Evolutionary conservation across 2,113 vertebrate species (phyloP).

Genomic region (Amphiprion ocellaris): DNA sequence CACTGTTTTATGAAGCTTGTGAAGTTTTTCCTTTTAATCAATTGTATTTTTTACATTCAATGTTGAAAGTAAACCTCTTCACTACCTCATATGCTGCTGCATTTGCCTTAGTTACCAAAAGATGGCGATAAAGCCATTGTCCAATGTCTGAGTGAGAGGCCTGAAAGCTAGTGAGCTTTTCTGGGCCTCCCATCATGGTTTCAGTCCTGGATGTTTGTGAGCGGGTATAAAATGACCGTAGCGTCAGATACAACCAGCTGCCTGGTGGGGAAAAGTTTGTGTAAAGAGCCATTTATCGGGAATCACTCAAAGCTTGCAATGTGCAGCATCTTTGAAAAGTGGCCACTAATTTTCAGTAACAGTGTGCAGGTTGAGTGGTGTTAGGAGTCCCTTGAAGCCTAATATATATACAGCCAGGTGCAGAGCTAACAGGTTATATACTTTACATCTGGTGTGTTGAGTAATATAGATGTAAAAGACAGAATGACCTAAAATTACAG

Average conservation of each 20-base stretch:
- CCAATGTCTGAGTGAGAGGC: constrained; percentile 7
- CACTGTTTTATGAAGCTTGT: background rate
- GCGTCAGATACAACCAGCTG: constrained; percentile 4
- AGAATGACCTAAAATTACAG: constrained; percentile 58
- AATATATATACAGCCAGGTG: constrained; percentile 49
- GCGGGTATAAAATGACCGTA: constrained; percentile 24
- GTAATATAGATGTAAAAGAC: constrained; percentile 56
- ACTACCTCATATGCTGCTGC: background rate
- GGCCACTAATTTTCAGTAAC: constrained; percentile 11
- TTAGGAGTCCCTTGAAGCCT: constrained; percentile 18
- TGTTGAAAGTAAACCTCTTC: background rate
- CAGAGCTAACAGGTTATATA: constrained; percentile 54
- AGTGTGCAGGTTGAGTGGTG: constrained; percentile 5
- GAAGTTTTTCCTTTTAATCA: background rate
- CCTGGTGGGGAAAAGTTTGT: constrained; percentile 17
- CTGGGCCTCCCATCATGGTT: constrained; percentile 24
- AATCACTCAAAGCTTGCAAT: constrained; percentile 22
- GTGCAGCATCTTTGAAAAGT: constrained; percentile 20
- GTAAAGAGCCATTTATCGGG: constrained; percentile 22
- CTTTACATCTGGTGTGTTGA: constrained; percentile 61
- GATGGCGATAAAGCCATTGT: constrained; percentile 78
- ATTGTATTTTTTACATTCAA: background rate
- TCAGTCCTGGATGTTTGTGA: constrained; percentile 41
- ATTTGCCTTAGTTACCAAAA: constrained; percentile 62
- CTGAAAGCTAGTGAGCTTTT: constrained; percentile 14